Evolutionary conservation across 2,113 vertebrate genomes (phyloP), one percentile per base, ranked within the genome.

Genomic region (Numenius arquata): DNA sequence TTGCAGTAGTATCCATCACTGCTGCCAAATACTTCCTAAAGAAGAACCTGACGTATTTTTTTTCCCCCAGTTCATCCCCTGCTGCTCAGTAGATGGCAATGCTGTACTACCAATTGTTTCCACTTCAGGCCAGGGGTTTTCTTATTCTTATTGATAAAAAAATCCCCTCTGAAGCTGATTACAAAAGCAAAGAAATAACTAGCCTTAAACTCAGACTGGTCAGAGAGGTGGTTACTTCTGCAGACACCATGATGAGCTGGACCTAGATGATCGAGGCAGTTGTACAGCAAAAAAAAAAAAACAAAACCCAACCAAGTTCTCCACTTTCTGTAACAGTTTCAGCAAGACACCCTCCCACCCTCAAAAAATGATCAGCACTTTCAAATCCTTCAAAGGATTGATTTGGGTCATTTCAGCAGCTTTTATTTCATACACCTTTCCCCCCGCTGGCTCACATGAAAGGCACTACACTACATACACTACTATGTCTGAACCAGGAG

Each of bases 11-110:
- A 56, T 59, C 47, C 43, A 7, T 50, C 43, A 9, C 34, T 91
- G 38, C 73, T 87, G 52, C 43, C 40, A 75, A 48, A 40, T 34
- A 62, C 15, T 74, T 93, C 32, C 52, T 34, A 25, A 73, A 56
- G 14, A 41, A 89, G 43, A 93, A 65, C 22, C 23, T 26, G 17
- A 41, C 10, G 6, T 9, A 9, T 38, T 72, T 45, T 47, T 38
- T 4, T 1, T 50, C 23, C 15, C 15, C 22, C 26, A 68, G 32
- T 75, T 85, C 15, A 29, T 92, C 29, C 12, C 14, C 26, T 82
- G 41, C 62, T 89, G 74, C 43, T 95, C 96, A 91, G 81, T 74
- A 97, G 95, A 89, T 96, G 94, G 93, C 91, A 93, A 91, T 88
- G 53, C 70, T 82, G 74, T 79, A 59, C 81, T 40, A 67, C 8